Percentiles rank a stretch among this genome's conserved stretches.
phyloP scores from a whole-genome alignment of 2,797 vertebrate genomes.

The Scarus forsteni region DNA sequence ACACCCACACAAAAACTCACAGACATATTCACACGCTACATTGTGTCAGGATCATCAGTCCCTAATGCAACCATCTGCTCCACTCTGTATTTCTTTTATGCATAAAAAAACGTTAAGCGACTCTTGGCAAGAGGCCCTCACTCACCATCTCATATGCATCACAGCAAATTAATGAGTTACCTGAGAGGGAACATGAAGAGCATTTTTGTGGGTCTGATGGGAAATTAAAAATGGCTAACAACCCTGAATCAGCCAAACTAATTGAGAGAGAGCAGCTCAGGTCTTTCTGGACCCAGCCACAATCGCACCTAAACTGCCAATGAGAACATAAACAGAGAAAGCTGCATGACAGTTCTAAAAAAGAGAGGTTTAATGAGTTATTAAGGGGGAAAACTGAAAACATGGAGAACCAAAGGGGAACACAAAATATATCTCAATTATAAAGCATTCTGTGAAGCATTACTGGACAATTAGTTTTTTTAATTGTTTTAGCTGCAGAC shows the following conservation, averaged over 20 bases:
- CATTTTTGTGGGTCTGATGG: conserved; percentile 79
- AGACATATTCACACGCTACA: conserved; percentile 57
- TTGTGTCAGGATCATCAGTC: conserved; percentile 78
- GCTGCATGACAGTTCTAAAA: conserved; percentile 22
- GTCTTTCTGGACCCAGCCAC: conserved; percentile 59
- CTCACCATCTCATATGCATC: conserved; percentile 80
- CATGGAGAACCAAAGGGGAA: not conserved
- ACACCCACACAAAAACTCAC: conserved; percentile 55
- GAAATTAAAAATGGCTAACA: conserved; percentile 86
- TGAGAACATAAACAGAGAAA: conserved; percentile 41
- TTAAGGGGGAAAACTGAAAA: conserved; percentile 2
- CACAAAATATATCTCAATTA: conserved; percentile 19
- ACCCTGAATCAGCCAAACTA: conserved; percentile 79
- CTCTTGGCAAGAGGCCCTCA: conserved; percentile 77
- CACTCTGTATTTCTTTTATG: conserved; percentile 76
- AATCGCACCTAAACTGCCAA: conserved; percentile 50
- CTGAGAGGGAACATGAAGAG: conserved; percentile 79
- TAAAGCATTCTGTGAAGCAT: conserved; percentile 6
- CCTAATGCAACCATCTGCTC: conserved; percentile 84
- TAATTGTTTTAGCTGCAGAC: conserved; percentile 10
- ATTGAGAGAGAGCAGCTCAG: conserved; percentile 68
- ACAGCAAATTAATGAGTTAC: conserved; percentile 86
- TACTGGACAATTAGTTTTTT: not conserved
- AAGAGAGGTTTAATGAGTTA: conserved; percentile 30
- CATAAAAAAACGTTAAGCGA: conserved; percentile 80